These are phyloP conservation scores for Hyposmocoma kahamanoa DNA, from an alignment of 1,140 invertebrate species.

Conservation along the genomic window DNA sequence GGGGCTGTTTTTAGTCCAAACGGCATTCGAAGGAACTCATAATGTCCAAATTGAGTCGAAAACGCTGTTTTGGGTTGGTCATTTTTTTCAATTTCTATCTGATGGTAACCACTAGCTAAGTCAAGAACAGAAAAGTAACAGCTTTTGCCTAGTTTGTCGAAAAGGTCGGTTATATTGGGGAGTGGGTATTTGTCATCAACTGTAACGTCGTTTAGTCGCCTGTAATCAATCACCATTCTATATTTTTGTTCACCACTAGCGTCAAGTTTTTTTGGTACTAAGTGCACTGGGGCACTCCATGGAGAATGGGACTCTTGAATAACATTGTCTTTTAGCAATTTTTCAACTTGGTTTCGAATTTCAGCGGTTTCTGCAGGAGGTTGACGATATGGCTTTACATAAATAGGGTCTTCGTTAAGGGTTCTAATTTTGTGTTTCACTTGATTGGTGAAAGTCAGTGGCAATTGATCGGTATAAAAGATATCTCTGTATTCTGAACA, in stretches of 20 bases:
- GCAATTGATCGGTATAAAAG: not conserved
- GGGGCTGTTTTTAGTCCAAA: conserved; percentile 41
- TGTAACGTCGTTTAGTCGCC: not conserved
- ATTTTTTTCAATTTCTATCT: not conserved
- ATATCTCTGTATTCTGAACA: not conserved
- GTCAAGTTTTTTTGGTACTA: not conserved
- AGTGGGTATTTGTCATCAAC: not conserved
- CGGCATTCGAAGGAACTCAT: conserved; percentile 27
- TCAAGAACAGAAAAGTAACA: not conserved
- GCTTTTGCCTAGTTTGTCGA: not conserved
- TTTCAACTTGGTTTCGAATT: not conserved
- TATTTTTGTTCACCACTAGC: not conserved
- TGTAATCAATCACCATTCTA: not conserved
- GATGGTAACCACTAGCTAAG: not conserved
- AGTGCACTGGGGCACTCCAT: not conserved
- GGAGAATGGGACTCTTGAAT: not conserved
- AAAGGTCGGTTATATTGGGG: not conserved
- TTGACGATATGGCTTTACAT: not conserved
- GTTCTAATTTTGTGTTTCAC: not conserved
- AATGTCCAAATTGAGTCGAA: not conserved
- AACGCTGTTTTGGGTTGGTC: not conserved
- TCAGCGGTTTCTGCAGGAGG: not conserved
- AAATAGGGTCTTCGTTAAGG: not conserved
- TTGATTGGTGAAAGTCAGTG: not conserved
- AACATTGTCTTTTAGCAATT: not conserved